These are phyloP conservation scores for Nematopogon swammerdamellus DNA, from an alignment of 2,888 invertebrate species.

Conservation along the genomic window DNA sequence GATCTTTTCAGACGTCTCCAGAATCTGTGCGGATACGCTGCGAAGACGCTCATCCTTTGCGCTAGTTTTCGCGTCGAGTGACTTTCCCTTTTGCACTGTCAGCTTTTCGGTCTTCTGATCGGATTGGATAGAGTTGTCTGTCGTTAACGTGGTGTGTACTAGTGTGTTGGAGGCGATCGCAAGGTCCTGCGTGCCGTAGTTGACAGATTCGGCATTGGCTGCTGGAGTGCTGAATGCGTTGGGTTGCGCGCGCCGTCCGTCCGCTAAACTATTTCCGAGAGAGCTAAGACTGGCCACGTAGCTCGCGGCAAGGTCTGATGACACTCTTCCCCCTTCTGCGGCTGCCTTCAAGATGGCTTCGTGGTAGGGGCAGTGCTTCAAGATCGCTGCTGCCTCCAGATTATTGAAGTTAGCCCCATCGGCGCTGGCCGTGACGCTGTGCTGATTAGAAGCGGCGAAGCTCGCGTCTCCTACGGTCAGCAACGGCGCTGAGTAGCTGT, in stretches of 20 bases:
- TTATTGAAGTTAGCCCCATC: slow-evolving; percentile 42
- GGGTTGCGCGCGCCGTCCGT: slow-evolving; percentile 31
- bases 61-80: slow-evolving; percentile 20
- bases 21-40: slow-evolving; percentile 34
- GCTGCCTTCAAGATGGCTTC: slow-evolving; percentile 49
- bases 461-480: slow-evolving; percentile 49
- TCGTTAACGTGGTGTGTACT: slow-evolving; percentile 23
- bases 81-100: slow-evolving; percentile 28
- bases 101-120: slow-evolving; percentile 21
- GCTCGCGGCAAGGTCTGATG: slow-evolving; percentile 45
- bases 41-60: slow-evolving; percentile 25
- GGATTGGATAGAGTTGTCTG: slow-evolving; percentile 22
- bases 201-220: slow-evolving; percentile 25
- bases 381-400: slow-evolving; percentile 41
- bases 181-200: slow-evolving; percentile 28
- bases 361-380: slow-evolving; percentile 51
- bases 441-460: slow-evolving; percentile 37
- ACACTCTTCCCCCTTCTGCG: slow-evolving; percentile 35
- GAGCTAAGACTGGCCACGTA: slow-evolving; percentile 53
- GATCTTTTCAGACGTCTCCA: slow-evolving; percentile 39
- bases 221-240: slow-evolving; percentile 24
- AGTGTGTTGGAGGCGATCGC: slow-evolving; percentile 30
- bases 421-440: slow-evolving; percentile 33
- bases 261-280: slow-evolving; percentile 46
- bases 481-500: slow-evolving; percentile 51